Evolutionary conservation across 2,113 vertebrate species (phyloP).

Genomic region (Myotis davidii): DNA sequence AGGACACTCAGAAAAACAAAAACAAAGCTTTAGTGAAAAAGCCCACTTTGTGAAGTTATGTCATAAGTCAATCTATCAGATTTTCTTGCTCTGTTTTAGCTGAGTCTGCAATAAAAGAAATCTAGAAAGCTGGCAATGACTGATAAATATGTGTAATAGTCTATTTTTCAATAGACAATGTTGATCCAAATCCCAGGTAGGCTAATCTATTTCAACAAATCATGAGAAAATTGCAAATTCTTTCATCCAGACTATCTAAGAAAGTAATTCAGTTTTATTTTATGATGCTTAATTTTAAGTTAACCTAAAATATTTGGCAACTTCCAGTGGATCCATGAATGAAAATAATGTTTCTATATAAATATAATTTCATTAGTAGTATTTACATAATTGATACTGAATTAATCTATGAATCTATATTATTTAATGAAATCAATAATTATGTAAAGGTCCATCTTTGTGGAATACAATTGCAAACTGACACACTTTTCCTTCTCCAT

Average conservation of each 20-base stretch:
- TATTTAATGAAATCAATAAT: background rate
- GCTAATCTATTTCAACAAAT: background rate
- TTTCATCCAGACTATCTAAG: background rate
- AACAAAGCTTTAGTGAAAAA: background rate
- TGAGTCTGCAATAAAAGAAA: constrained; percentile 26
- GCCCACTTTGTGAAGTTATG: background rate
- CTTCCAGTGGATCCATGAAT: background rate
- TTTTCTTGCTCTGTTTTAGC: background rate
- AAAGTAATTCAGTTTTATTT: background rate
- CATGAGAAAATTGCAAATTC: constrained; percentile 26
- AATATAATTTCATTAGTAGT: constrained; percentile 11
- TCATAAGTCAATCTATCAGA: constrained; percentile 1
- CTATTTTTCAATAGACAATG: background rate
- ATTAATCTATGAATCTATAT: constrained; percentile 17
- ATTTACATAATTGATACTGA: background rate
- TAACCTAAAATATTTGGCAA: background rate
- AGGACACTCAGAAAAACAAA: background rate
- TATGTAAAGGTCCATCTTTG: background rate
- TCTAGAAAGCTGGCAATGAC: background rate
- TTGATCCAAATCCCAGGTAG: background rate
- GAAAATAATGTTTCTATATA: background rate
- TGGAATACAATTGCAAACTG: background rate
- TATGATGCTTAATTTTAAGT: constrained; percentile 33
- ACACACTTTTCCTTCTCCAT: background rate
- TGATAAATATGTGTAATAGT: background rate